Conservation (phyloP, 2,888 invertebrate species). For the Magallana nippona region DNA sequence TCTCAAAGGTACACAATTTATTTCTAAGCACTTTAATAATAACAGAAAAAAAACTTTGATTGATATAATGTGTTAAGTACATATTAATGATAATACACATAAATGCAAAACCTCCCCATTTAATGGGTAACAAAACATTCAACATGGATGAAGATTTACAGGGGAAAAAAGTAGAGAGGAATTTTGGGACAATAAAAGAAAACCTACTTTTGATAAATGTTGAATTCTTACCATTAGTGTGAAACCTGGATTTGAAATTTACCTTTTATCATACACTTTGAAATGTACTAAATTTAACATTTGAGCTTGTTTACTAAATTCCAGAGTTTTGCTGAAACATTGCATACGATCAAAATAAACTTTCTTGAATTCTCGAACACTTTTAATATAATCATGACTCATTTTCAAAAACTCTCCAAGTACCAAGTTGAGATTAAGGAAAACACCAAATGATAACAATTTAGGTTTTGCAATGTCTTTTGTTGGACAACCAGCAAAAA, state of each 20-base stretch:
- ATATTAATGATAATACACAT: slow-evolving; percentile 1
- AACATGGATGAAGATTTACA: neutral
- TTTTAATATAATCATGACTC: neutral
- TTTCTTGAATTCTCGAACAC: neutral
- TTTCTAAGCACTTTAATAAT: neutral
- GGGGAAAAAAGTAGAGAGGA: neutral
- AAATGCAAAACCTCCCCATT: neutral
- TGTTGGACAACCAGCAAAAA: slow-evolving; percentile 15
- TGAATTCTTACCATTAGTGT: no score
- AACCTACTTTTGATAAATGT: no score
- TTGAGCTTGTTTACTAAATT: no score
- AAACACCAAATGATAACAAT: neutral
- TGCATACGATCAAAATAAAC: neutral
- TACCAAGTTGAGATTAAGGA: neutral
- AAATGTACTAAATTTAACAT: no score
- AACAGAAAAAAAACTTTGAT: slow-evolving; percentile 16
- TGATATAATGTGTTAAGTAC: slow-evolving; percentile 29
- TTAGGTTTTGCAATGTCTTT: neutral
- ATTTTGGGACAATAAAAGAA: no score
- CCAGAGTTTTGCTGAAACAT: no score
- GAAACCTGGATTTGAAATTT: no score
- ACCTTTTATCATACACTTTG: no score
- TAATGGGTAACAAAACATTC: slow-evolving; percentile 1
- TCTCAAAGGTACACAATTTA: neutral
- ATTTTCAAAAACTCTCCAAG: neutral